Base-by-base conservation (phyloP, 2,888 invertebrate species). In the Polylopha cassiicola region DNA sequence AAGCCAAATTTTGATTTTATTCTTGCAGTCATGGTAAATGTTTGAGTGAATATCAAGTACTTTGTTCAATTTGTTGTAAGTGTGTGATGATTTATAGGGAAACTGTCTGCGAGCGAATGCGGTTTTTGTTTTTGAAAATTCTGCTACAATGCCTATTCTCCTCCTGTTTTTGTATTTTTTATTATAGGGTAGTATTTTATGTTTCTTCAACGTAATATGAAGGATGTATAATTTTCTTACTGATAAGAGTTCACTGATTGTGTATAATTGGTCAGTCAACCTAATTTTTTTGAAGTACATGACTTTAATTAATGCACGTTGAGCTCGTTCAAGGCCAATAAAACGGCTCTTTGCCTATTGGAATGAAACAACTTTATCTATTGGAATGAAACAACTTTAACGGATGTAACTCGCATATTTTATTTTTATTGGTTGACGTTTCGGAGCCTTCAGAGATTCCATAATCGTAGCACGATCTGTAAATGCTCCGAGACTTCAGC, bases 231-330 rank as follows among this genome's bases (percentile, higher is more conserved):
- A 20, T 20, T 20, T 20, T 20, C 20, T 20, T 7, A 20, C 20
- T 6, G 20, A 20, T 20, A 20, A n/a, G 5, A 20, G 20, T 3
- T 20, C 20, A 20, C 7, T 20, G 2, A 20, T 20, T n/a, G 1
- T 5, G 8, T 7, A 6, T 7, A 20, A n/a, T 20, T 20, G 20
- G 6, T 20, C 20, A 20, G 20, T 20, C 3, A 3, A n/a, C 20
- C n/a, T 20, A 6, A 9, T 29, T 6, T 29, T 11, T 18, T 29
- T 29, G 6, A 29, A 29, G 8, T 29, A 29, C 29, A 29, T 29
- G 2, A 18, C 18, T n/a, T 29, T 29, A 8, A 29, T 1, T 11
- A 29, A 6, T 5, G 18, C 11, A 10, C 29, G 29, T 18, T 29
- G 29, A 7, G 18, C 16, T 2, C 29, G 29, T 18, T 29, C 18